Conservation (phyloP, 1,140 invertebrate species). For the Hormaphis cornu region DNA sequence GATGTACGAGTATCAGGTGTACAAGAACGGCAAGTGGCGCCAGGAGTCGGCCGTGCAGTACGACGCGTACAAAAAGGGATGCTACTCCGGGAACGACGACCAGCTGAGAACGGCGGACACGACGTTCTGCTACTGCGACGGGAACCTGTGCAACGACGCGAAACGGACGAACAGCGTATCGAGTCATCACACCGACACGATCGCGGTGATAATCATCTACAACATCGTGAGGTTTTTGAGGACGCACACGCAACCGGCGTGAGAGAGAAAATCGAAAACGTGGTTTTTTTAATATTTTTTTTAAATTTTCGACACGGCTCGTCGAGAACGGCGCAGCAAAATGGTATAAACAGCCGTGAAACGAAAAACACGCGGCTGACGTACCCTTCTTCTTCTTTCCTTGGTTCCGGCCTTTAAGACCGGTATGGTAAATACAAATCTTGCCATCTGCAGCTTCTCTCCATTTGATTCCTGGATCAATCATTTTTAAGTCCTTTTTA, state of each 20-base stretch:
- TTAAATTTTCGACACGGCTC: no score
- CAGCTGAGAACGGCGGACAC: slow-evolving; percentile 44
- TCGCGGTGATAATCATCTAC: slow-evolving; percentile 49
- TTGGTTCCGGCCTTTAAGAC: no score
- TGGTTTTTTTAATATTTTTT: neutral
- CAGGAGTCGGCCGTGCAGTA: slow-evolving; percentile 51
- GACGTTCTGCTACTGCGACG: slow-evolving; percentile 58
- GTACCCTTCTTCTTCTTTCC: no score
- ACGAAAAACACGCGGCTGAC: no score
- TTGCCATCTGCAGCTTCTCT: no score
- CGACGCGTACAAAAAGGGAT: slow-evolving; percentile 56
- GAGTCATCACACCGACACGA: slow-evolving; percentile 46
- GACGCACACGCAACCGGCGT: slow-evolving; percentile 44
- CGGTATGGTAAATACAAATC: no score
- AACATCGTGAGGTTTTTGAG: slow-evolving; percentile 50
- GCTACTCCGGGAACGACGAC: slow-evolving; percentile 50
- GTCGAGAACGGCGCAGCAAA: no score
- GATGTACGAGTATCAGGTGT: slow-evolving; percentile 48
- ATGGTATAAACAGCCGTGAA: no score
- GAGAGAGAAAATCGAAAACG: neutral
- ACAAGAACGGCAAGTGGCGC: slow-evolving; percentile 51
- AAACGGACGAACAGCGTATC: slow-evolving; percentile 41
- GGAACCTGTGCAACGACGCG: slow-evolving; percentile 54
- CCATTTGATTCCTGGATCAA: no score
- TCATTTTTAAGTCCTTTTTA: no score